Evolutionary conservation across 2,797 vertebrate genomes (phyloP), one percentile per base, ranked within the genome.

Genomic region (Merluccius polli): DNA sequence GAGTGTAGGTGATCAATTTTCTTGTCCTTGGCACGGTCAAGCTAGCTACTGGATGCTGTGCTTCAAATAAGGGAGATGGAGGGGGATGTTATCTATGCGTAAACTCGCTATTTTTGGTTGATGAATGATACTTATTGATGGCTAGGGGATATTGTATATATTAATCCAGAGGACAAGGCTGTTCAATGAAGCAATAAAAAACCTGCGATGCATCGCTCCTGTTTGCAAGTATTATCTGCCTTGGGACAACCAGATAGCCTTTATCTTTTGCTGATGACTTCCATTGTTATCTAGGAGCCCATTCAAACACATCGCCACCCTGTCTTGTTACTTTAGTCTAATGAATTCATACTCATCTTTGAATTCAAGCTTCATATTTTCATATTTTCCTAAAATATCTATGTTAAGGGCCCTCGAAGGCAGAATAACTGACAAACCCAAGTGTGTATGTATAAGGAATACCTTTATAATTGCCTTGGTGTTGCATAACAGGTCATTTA

Each of bases 331-430:
- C 59, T 27, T 12, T 27, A 10, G n/a, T 65, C n/a, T 65, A 27
- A 65, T 65, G 59, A 65, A 65, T 65, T 65, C 59, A 65, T 65
- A 65, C 59, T 27, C n/a, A 59, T n/a, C 52, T 59, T 59, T n/a
- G 59, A 65, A 59, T 59, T 59, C 59, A 65, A 4, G n/a, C n/a
- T 1, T 52, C 18, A 13, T 52, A 52, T 52, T 52, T 52, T 52
- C n/a, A n/a, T n/a, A n/a, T n/a, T 52, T 16, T 16, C 16, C 44
- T 52, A 21, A 52, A 21, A 52, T 3, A 52, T 65, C n/a, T n/a
- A n/a, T n/a, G 44, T 48, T 4, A 48, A 48, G 44, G 44, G 16
- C 36, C 32, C 18, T 21, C 16, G 21, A 21, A 12, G 4, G 41
- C 41, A 3, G 33, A 35, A 8, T 35, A 35, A 35, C 33, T 35